Evolutionary conservation across 2,888 invertebrate genomes (phyloP).

Genomic region (Argyresthia goedartella): DNA sequence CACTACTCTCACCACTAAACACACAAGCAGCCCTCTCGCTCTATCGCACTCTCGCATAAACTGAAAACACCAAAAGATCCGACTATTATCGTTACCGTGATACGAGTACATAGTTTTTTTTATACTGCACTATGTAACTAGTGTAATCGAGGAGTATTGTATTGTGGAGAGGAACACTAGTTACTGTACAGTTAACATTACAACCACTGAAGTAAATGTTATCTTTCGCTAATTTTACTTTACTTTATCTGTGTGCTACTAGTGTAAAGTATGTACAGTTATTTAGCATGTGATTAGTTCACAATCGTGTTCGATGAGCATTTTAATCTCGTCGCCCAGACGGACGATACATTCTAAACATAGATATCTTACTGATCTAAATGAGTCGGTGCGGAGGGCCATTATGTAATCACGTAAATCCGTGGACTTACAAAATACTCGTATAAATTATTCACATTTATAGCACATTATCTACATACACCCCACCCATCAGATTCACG

Average conservation of each 20-base stretch:
- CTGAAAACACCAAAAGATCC: conserved; percentile 13
- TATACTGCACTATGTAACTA: conserved; percentile 32
- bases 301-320: conserved; percentile 48
- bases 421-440: conserved; percentile 69
- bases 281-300: conserved; percentile 42
- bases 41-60: conserved; percentile 11
- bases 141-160: conserved; percentile 47
- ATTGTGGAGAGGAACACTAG: conserved; percentile 62
- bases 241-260: conserved; percentile 36
- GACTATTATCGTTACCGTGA: conserved; percentile 11
- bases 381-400: conserved; percentile 56
- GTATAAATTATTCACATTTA: conserved; percentile 71
- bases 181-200: conserved; percentile 63
- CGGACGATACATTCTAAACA: conserved; percentile 34
- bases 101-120: neutral
- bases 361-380: conserved; percentile 17
- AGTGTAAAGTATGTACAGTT: conserved; percentile 55
- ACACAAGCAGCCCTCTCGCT: no score
- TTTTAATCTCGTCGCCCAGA: conserved; percentile 52
- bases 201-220: conserved; percentile 25
- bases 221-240: conserved; percentile 38
- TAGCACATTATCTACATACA: conserved; percentile 70
- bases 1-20: no score
- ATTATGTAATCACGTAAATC: conserved; percentile 61
- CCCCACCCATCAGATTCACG: conserved; percentile 49